Conservation (phyloP, 2,888 invertebrate genomes). For the Phorcus lineatus region DNA sequence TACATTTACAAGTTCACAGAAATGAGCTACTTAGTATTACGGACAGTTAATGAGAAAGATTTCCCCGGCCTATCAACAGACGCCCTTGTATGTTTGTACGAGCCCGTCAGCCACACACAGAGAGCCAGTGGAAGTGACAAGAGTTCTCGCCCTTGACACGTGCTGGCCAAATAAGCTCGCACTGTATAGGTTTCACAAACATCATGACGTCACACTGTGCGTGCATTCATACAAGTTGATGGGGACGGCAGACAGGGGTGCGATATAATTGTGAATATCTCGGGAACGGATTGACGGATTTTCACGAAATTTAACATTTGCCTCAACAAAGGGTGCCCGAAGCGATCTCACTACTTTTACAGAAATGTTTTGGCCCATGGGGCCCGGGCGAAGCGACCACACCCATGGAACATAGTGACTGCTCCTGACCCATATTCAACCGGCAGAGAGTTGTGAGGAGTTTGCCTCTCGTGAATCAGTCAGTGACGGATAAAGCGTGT, state of each 20-base stretch:
- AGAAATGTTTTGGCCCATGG: not conserved
- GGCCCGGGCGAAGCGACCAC: conserved; percentile 29
- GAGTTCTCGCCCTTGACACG: conserved; percentile 27
- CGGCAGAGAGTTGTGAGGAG: not conserved
- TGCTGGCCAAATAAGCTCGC: not conserved
- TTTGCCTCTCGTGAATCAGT: too few species aligned
- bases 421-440: conserved; percentile 23
- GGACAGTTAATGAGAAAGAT: not conserved
- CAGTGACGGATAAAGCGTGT: too few species aligned
- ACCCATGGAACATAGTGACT: conserved; percentile 13
- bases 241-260: conserved; percentile 4
- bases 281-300: conserved; percentile 12
- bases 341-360: not conserved
- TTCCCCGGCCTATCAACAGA: not conserved
- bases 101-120: not conserved
- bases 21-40: not conserved
- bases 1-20: too few species aligned
- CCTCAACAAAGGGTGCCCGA: not conserved
- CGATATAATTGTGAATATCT: conserved; percentile 28
- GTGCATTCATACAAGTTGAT: conserved; percentile 3
- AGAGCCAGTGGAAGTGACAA: not conserved
- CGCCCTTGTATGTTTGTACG: not conserved
- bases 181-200: conserved; percentile 20
- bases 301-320: conserved; percentile 21
- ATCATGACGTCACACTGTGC: conserved; percentile 14